A percentile compares a stretch with the other conserved stretches of the same genome.
Conservation (phyloP, 2,113 vertebrate genomes). For the Acrocephalus kingi region DNA sequence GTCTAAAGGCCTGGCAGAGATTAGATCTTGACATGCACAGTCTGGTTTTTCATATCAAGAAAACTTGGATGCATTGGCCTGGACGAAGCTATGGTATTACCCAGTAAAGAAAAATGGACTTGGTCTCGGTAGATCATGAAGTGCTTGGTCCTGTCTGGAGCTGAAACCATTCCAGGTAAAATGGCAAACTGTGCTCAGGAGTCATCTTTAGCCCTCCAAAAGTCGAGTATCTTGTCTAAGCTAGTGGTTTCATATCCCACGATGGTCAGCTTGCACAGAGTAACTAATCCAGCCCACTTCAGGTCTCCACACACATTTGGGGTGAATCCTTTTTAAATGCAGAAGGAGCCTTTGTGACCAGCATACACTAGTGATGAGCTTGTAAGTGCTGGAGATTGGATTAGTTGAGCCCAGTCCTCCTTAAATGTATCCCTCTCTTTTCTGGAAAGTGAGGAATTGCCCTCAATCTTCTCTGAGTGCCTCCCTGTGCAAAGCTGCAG, state of each 20-base stretch:
- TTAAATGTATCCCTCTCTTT: background rate
- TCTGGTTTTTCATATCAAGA: background rate
- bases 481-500: background rate
- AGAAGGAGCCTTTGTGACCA: background rate
- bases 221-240: background rate
- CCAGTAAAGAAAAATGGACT: background rate
- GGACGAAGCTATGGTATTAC: background rate
- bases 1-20: background rate
- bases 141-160: background rate
- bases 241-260: background rate
- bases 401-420: background rate
- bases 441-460: background rate
- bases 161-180: background rate
- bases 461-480: fast-evolving
- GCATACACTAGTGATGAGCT: background rate
- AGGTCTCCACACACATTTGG: background rate
- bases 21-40: background rate
- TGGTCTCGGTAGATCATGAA: background rate
- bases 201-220: background rate
- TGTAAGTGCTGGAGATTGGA: background rate
- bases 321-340: background rate
- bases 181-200: background rate
- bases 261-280: background rate
- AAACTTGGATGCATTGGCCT: background rate
- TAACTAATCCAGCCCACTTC: background rate